Percentiles rank a stretch among this genome's conserved stretches.
Conservation (phyloP, 2,888 invertebrate genomes). For the Cosmopolites sordidus region DNA sequence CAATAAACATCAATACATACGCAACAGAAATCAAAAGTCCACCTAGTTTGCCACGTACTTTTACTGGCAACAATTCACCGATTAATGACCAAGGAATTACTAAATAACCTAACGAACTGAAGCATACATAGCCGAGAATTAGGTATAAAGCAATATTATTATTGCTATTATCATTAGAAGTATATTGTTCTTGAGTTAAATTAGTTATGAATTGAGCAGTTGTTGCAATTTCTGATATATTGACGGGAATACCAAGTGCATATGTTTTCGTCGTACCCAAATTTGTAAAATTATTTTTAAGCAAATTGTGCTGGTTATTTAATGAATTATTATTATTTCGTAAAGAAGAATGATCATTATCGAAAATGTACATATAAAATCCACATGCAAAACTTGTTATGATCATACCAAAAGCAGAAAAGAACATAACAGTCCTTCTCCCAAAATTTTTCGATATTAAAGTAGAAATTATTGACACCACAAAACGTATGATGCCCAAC, state of each 20-base stretch:
- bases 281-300: too few relatives aligned
- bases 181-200: constrained; percentile 27
- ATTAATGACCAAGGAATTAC: constrained; percentile 59
- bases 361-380: constrained; percentile 34
- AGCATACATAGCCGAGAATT: constrained; percentile 52
- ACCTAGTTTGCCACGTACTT: constrained; percentile 52
- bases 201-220: too few relatives aligned
- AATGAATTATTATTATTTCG: not conserved
- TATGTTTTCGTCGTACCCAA: too few relatives aligned
- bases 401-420: constrained; percentile 54
- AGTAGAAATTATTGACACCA: constrained; percentile 52
- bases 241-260: too few relatives aligned
- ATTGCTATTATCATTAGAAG: too few relatives aligned
- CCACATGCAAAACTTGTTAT: constrained; percentile 48
- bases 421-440: constrained; percentile 50
- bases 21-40: constrained; percentile 53
- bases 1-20: constrained; percentile 54
- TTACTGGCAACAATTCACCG: constrained; percentile 52
- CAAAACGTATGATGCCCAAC: constrained; percentile 52
- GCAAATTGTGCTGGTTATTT: not conserved
- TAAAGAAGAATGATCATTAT: not conserved
- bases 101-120: constrained; percentile 53
- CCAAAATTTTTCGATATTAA: constrained; percentile 51
- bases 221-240: too few relatives aligned
- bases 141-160: constrained; percentile 48